phyloP scores from a whole-genome alignment of 2,797 vertebrate species.

The Pseudochromis fuscus region DNA sequence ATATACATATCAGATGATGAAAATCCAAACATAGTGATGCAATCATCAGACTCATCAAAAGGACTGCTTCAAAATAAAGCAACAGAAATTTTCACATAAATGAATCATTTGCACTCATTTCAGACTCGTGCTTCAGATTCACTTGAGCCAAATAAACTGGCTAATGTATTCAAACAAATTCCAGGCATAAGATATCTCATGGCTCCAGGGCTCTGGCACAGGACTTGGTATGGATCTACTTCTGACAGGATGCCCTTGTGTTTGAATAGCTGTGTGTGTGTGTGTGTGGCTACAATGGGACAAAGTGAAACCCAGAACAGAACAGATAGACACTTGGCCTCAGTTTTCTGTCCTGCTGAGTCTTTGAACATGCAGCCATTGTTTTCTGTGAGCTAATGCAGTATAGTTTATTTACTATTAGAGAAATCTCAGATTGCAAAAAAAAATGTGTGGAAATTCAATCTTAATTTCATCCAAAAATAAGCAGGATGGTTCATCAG shows the following conservation, averaged over 20 bases:
- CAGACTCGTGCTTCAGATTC: constrained; percentile 36
- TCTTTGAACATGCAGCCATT: constrained; percentile 37
- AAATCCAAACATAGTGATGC: not conserved
- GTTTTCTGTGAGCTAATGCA: constrained; percentile 20
- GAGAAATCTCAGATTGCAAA: constrained; percentile 28
- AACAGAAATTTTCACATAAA: constrained; percentile 26
- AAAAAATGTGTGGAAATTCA: no score
- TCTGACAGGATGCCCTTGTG: constrained; percentile 68
- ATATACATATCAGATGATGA: not conserved
- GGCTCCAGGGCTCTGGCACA: constrained; percentile 69
- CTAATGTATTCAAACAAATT: constrained; percentile 61
- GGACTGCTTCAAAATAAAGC: constrained; percentile 22
- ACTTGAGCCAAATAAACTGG: constrained; percentile 48
- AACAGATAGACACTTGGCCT: constrained; percentile 62
- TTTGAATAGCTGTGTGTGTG: constrained; percentile 27
- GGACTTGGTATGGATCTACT: constrained; percentile 64
- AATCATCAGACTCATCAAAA: not conserved
- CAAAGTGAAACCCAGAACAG: constrained; percentile 39
- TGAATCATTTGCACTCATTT: constrained; percentile 57
- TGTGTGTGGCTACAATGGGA: constrained; percentile 27
- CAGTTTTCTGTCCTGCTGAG: constrained; percentile 43
- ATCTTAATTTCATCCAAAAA: not conserved
- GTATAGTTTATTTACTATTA: no score
- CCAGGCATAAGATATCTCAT: constrained; percentile 47
- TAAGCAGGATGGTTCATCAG: no score